Evolutionary conservation across 2,113 vertebrate species (phyloP).

Genomic region (Apodemus speciosus): DNA sequence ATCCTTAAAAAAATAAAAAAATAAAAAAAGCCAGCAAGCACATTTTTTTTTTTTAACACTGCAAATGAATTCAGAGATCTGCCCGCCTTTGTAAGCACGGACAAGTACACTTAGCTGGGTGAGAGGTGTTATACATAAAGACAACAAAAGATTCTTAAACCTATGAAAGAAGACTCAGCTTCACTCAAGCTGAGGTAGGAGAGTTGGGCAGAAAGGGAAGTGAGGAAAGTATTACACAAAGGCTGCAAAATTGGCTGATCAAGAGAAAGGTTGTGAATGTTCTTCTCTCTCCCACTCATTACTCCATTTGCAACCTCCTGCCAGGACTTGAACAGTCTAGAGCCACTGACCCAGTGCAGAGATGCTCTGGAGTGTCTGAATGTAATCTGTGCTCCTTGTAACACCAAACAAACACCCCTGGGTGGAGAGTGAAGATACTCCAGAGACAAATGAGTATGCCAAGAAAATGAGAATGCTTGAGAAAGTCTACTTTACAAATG

Average conservation of each 20-base stretch:
- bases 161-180: not conserved
- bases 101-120: too few relatives aligned
- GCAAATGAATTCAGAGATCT: too few relatives aligned
- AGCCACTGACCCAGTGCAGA: not conserved
- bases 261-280: not conserved
- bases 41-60: too few relatives aligned
- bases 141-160: not conserved
- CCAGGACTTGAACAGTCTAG: not conserved
- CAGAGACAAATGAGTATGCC: not conserved
- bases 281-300: not conserved
- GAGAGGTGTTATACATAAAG: not conserved
- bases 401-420: not conserved
- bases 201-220: too few relatives aligned
- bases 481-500: not conserved
- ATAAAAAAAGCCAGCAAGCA: too few relatives aligned
- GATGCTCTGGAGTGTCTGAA: not conserved
- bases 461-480: not conserved
- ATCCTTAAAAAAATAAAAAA: too few relatives aligned
- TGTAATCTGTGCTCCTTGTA: not conserved
- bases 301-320: not conserved
- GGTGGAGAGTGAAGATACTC: not conserved
- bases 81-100: too few relatives aligned
- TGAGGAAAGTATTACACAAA: not conserved
- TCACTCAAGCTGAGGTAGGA: not conserved
- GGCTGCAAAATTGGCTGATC: not conserved